Percentiles rank a stretch among this genome's conserved stretches.
Evolutionary conservation across 2,888 invertebrate genomes (phyloP).

Genomic region (Anticlea derivata): DNA sequence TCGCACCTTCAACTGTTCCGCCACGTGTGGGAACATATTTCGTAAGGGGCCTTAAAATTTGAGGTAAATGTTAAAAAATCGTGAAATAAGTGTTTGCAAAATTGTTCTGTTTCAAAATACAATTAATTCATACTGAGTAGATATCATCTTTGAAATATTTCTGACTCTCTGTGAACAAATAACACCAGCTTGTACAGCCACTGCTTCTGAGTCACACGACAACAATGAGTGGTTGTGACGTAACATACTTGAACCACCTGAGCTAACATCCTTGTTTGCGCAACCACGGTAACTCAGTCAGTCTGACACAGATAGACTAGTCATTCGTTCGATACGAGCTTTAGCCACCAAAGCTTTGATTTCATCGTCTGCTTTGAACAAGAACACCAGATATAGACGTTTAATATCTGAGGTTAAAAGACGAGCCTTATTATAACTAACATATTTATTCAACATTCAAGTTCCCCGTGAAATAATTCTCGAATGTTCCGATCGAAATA

Average conservation of each 20-base stretch:
- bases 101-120: too few species aligned
- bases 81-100: neutral
- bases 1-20: too few species aligned
- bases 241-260: conserved; percentile 61
- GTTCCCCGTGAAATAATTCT: neutral
- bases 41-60: too few species aligned
- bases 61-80: too few species aligned
- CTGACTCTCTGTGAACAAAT: conserved; percentile 6
- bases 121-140: neutral
- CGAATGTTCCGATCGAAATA: conserved; percentile 15
- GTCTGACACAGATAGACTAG: conserved; percentile 19
- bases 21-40: too few species aligned
- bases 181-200: conserved; percentile 11
- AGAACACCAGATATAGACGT: neutral
- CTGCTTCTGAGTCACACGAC: conserved; percentile 30
- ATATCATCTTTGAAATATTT: neutral
- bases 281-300: conserved; percentile 39
- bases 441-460: neutral
- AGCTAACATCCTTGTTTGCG: conserved; percentile 69
- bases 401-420: neutral
- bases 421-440: neutral
- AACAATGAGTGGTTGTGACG: conserved; percentile 31
- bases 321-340: conserved; percentile 7
- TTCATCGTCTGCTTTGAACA: neutral
- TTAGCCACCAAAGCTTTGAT: neutral